These are phyloP conservation scores for Leptodactylus fuscus DNA, from an alignment of 2,113 vertebrate genomes.

Conservation along the genomic window DNA sequence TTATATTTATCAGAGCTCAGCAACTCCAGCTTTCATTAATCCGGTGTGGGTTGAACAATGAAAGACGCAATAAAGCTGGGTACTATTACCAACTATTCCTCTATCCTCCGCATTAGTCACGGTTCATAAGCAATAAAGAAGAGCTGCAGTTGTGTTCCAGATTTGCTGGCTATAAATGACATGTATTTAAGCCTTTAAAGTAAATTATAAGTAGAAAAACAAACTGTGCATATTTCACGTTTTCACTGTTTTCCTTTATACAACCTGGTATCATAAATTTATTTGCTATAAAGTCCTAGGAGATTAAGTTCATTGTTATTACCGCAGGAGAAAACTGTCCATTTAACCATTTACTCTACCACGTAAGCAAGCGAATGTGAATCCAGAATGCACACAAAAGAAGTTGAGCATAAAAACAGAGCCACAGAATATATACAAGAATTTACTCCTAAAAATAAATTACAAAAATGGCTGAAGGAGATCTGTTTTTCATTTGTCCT, in stretches of 20 bases:
- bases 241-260: background rate
- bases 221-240: background rate
- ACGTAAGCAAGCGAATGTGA: background rate
- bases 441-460: background rate
- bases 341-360: background rate
- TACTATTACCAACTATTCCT: background rate
- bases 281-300: constrained; percentile 8
- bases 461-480: background rate
- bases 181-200: background rate
- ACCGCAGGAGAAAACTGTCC: background rate
- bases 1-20: too few relatives aligned
- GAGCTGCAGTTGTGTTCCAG: background rate
- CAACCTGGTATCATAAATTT: background rate
- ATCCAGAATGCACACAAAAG: background rate
- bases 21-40: background rate
- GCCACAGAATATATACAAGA: background rate
- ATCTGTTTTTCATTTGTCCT: constrained; percentile 7
- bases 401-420: constrained; percentile 1
- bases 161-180: background rate
- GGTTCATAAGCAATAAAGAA: background rate
- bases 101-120: background rate
- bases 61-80: background rate
- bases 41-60: background rate
- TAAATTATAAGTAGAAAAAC: background rate
- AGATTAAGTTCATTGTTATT: background rate